These are phyloP conservation scores for Poecilia latipinna DNA, from an alignment of 2,113 vertebrate genomes.

Conservation along the genomic window DNA sequence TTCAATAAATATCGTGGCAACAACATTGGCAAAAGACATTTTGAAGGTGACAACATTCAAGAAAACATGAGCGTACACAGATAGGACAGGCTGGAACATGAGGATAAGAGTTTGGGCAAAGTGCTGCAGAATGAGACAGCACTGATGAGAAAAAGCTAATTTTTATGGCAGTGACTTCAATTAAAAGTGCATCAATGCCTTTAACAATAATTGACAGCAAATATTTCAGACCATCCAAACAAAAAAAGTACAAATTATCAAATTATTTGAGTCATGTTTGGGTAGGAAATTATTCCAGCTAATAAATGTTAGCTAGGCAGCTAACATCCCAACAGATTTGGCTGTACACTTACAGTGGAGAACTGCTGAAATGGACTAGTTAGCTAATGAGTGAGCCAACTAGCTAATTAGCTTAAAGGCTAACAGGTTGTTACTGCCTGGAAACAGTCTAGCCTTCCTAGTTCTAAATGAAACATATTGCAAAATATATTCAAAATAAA, in stretches of 20 bases:
- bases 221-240: background rate
- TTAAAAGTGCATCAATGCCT: constrained; percentile 62
- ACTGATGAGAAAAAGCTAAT: constrained; percentile 14
- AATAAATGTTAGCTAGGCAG: background rate
- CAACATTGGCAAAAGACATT: constrained; percentile 69
- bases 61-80: constrained; percentile 52
- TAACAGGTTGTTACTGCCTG: background rate
- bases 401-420: background rate
- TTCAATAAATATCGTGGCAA: constrained; percentile 96
- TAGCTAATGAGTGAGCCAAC: background rate
- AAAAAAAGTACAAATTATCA: background rate
- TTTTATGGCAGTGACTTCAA: constrained; percentile 3
- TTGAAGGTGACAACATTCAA: constrained; percentile 63
- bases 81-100: constrained; percentile 27
- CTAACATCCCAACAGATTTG: too few species aligned
- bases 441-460: background rate
- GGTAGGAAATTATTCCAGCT: background rate
- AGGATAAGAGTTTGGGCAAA: background rate
- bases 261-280: constrained; percentile 1
- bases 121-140: constrained; percentile 13
- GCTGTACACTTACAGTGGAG: background rate
- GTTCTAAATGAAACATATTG: background rate
- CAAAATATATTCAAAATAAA: background rate
- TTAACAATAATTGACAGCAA: constrained; percentile 33
- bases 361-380: background rate